These are phyloP conservation scores for Pangasius macronema DNA, from an alignment of 2,797 vertebrate genomes.

Conservation along the genomic window DNA sequence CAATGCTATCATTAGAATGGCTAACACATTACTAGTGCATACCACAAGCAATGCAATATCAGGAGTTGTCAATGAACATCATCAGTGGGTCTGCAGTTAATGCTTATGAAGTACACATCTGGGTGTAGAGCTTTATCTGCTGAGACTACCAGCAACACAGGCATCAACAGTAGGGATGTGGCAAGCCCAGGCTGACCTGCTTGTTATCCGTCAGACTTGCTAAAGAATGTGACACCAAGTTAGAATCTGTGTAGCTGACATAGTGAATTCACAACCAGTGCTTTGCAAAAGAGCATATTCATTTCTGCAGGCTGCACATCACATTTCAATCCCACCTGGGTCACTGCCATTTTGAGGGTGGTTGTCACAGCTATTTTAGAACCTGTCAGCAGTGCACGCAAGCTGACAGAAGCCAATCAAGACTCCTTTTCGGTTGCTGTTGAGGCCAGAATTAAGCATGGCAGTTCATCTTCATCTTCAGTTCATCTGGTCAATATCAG, in stretches of 20 bases:
- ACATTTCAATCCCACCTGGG: not conserved
- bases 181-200: not conserved
- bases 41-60: not conserved
- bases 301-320: not conserved
- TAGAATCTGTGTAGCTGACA: not conserved
- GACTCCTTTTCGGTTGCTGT: not conserved
- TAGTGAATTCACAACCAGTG: not conserved
- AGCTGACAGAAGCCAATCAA: not conserved
- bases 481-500: not conserved
- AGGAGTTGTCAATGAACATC: not conserved
- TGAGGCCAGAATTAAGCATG: not conserved
- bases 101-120: not conserved
- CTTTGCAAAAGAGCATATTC: slow-evolving; percentile 1
- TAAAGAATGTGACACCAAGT: not conserved
- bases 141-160: not conserved
- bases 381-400: not conserved
- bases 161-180: not conserved
- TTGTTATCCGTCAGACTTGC: not conserved
- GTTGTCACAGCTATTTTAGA: not conserved
- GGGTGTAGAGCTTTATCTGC: not conserved
- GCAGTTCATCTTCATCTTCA: not conserved
- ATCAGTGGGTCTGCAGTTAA: not conserved
- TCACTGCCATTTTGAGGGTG: not conserved
- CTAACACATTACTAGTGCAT: not conserved
- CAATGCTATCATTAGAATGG: not conserved